Evolutionary conservation across 2,888 invertebrate genomes (phyloP), one percentile per base, ranked within the genome.

Genomic region (Apamea crenata): DNA sequence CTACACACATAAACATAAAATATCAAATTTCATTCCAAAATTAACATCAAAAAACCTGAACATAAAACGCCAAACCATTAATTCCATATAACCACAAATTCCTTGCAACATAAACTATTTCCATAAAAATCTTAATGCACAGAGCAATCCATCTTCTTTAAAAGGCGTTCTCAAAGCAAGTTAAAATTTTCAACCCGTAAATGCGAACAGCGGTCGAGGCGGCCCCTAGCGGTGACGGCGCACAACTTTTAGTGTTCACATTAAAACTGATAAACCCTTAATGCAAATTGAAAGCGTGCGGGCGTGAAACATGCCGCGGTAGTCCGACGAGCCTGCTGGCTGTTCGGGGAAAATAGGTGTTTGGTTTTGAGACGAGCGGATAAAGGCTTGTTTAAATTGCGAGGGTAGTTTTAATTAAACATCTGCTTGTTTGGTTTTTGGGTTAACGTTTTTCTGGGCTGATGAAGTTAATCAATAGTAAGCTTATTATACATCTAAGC

Each of bases 181-280:
- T 87, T 82, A 77, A 88, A 89, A 87, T 82, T 75, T 85, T 63
- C 77, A 88, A 84, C 85, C 85, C 87, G 80, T 87, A 83, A 89
- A 88, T 74, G 83, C 82, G 78, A 78, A 68, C 72, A 75, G 80
- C 83, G 83, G 87, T 87, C 81, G 78, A 47, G 59, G 71, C 77
- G 83, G 77, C 81, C 85, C 85, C 85, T 65, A 79, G 79, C 84
- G 77, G 80, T 87, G 89, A 89, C 83, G 87, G 86, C 80, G 87
- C 80, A 83, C 85, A 88, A 91, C 90, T 92, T 92, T 92, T 90
- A 90, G 89, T 88, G 89, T 87, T 85, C 88, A 88, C 90, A 90
- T 92, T 92, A 92, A 91, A 92, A 91, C 91, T 92, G 92, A 92
- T 93, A 92, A 92, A 88, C 91, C 91, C 88, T 91, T 91, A 93